Evolutionary conservation across 2,888 invertebrate species (phyloP).

Genomic region (Melieria omissa): DNA sequence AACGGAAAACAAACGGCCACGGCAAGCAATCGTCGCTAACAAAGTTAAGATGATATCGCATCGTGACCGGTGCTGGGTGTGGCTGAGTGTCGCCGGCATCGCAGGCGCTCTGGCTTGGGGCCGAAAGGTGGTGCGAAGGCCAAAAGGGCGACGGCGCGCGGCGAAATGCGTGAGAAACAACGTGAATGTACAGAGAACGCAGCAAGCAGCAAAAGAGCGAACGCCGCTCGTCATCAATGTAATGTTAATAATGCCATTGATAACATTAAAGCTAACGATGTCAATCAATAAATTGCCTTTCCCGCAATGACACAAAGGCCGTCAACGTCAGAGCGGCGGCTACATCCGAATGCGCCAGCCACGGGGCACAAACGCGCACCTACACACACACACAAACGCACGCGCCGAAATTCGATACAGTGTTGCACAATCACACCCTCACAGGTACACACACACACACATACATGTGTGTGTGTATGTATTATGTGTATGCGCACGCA

Average conservation of each 20-base stretch:
- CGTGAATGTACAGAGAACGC: no score
- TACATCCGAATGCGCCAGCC: not conserved
- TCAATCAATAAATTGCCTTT: constrained; percentile 33
- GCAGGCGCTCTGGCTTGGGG: not conserved
- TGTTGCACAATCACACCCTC: no score
- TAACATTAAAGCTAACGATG: constrained; percentile 38
- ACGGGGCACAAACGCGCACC: not conserved
- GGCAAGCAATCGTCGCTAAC: constrained; percentile 12
- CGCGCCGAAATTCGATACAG: no score
- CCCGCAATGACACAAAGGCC: not conserved
- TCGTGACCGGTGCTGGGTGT: no score
- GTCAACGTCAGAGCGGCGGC: not conserved
- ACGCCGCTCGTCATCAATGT: constrained; percentile 22
- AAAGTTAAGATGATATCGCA: constrained; percentile 25
- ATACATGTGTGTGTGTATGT: no score
- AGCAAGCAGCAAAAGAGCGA: not conserved
- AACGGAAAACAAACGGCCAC: not conserved
- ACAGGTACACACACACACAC: no score
- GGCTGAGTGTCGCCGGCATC: no score
- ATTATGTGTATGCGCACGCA: no score
- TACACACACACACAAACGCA: not conserved
- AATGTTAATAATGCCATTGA: constrained; percentile 34
- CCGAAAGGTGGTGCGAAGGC: not conserved
- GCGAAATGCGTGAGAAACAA: not conserved
- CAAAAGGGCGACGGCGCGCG: not conserved